Conservation (phyloP, 2,888 invertebrate species). For the Anagyrus pseudococci region DNA sequence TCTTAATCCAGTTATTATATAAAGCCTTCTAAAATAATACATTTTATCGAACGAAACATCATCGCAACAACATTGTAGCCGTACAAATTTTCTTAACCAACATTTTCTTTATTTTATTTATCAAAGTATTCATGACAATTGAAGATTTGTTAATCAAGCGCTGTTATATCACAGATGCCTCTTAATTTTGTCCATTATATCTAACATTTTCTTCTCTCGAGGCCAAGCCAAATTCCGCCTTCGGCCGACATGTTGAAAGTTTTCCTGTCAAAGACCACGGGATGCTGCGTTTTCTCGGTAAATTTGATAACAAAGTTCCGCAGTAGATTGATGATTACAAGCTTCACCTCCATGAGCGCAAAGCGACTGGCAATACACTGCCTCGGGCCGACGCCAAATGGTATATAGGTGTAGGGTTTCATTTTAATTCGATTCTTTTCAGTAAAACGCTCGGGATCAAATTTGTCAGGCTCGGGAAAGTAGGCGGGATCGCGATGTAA, state of each 20-base stretch:
- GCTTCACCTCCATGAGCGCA: constrained; percentile 45
- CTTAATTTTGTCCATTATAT: no score
- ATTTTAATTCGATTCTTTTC: constrained; percentile 51
- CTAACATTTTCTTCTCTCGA: no score
- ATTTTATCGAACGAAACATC: no score
- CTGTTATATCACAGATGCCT: no score
- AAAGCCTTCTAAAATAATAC: no score
- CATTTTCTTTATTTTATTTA: no score
- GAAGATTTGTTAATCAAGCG: no score
- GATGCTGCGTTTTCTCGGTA: constrained; percentile 58
- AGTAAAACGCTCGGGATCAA: constrained; percentile 59
- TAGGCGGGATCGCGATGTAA: constrained; percentile 56
- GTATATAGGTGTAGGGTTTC: constrained; percentile 51
- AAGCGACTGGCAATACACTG: constrained; percentile 55
- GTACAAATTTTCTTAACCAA: no score
- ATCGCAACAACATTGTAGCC: no score
- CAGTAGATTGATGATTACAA: constrained; percentile 43
- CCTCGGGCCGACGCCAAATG: constrained; percentile 58
- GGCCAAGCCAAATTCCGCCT: constrained; percentile 42
- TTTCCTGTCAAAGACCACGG: constrained; percentile 47
- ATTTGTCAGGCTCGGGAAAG: constrained; percentile 57
- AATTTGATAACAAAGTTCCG: constrained; percentile 45
- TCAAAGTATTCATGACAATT: no score
- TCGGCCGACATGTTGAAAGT: constrained; percentile 17
- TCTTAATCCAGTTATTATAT: no score